Base-by-base conservation (phyloP, 1,140 invertebrate genomes). In the Diorhabda elongata region DNA sequence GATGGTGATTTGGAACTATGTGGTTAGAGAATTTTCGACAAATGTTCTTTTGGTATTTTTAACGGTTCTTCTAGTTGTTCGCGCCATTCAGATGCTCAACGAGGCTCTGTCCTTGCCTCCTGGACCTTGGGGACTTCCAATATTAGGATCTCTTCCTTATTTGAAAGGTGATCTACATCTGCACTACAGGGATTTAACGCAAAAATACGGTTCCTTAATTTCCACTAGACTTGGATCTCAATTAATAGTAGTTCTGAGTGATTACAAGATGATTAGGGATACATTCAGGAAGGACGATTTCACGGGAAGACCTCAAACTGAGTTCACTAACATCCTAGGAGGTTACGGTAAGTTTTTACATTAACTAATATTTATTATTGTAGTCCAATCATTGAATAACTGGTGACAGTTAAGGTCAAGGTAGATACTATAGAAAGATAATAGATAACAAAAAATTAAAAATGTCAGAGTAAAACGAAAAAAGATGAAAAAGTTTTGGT, bases 251-350 rank as follows among this genome's bases (percentile, higher is more conserved):
- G 91, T 96, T 5, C 83, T 96, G 68, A 93, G 90, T 81, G 94
- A 96, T 82, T 90, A 93, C 78, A 88, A 89, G 74, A 83, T 90
- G 73, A 94, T 97, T 70, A 84, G 92, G 64, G 91, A 95, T 76
- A 88, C 92, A 26, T 96, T 97, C 80, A 84, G 90, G 0, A 86
- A 88, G 11, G 91, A 93, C 75, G 92, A 94, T 74, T 94, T 96
- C 82, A 92, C 91, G 69, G 93, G 91, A 43, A 86, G 94, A 63
- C 95, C 94, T 9, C 88, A 89, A 74, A 93, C 89, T 8, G 91
- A 92, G 58, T 89, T 96, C 74, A 93, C 89, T 83, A 88, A 90
- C 73, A 91, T 95, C n/a, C 84, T 96, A 43, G 92, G 90, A 76
- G 94, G 93, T 75, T 94, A 93, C 68, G 94, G 94, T 96, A 81